Evolutionary conservation across 2,113 vertebrate genomes (phyloP), one percentile per base, ranked within the genome.

Genomic region (Gobiocypris rarus): DNA sequence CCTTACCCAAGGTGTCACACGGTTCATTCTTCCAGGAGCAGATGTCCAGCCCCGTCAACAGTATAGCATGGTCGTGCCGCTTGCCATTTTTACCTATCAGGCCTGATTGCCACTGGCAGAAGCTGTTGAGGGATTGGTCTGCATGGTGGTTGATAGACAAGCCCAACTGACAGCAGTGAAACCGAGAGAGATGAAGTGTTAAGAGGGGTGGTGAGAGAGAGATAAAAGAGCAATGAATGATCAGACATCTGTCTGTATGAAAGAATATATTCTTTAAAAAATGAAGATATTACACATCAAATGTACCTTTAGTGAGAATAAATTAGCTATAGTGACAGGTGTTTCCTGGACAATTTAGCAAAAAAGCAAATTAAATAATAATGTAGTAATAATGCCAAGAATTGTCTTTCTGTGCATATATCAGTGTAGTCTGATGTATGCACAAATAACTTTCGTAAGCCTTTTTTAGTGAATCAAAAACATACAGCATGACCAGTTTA

Each of bases 21-120:
- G 98, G 98, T 81, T 98, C 97, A 8, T 99, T 99, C 91, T 99
- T 99, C 98, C 98, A 99, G 14, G 98, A 99, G 89, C 98, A 99
- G 89, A 99, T 99, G 93, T 99, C 98, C 75, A 99, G 94, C 26
- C 98, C 98, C 0, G 98, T 99, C 67, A 99, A 96, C 22, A 99
- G 92, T 82, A 99, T 94, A 70, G 98, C 98, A 0, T 99, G 98
- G 89, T 99, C 98, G 0, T 99, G 98, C 13, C 97, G 95, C 90
- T 97, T 98, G 11, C 97, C 97, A 0, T 96, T 96, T 93, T 97
- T 98, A 43, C 97, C 98, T 17, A 95, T 85, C 48, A 98, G 93
- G 43, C 96, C 95, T 0, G 98, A 98, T 19, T 99, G 98, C 98
- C 98, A 99, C 88, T 99, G 98, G 75, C 98, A 99, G 90, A 99